Evolutionary conservation across 2,888 invertebrate genomes (phyloP).

Genomic region (Linnaemya vulpina): DNA sequence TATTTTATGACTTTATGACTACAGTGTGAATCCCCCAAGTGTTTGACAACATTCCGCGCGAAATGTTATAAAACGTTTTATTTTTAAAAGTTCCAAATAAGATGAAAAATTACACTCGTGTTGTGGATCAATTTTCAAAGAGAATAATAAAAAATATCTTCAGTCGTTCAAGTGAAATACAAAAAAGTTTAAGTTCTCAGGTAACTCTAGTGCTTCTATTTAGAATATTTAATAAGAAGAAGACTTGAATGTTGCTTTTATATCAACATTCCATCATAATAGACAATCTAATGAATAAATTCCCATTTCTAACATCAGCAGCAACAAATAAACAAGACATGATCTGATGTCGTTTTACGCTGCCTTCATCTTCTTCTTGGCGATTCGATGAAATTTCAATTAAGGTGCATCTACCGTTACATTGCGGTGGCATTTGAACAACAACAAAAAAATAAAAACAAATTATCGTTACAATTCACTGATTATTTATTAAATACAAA

Average conservation of each 20-base stretch:
- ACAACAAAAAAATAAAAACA: not conserved
- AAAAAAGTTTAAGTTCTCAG: too few relatives aligned
- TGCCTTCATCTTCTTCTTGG: conserved; percentile 38
- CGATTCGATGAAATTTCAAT: conserved; percentile 53
- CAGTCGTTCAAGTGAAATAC: too few relatives aligned
- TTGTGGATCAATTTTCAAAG: too few relatives aligned
- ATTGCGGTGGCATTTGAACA: conserved; percentile 50
- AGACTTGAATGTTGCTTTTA: not conserved
- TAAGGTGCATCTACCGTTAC: conserved; percentile 62
- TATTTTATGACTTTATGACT: too few relatives aligned
- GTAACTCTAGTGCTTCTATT: too few relatives aligned
- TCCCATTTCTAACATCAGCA: conserved; percentile 30
- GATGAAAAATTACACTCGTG: too few relatives aligned
- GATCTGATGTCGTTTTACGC: conserved; percentile 36
- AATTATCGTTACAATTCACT: conserved; percentile 52
- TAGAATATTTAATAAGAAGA: too few relatives aligned
- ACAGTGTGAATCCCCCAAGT: too few relatives aligned
- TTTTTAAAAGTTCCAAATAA: too few relatives aligned
- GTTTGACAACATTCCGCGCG: too few relatives aligned
- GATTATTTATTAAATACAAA: conserved; percentile 47
- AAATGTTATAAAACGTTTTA: too few relatives aligned
- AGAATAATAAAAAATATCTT: too few relatives aligned
- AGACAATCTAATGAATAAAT: not conserved
- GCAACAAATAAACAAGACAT: conserved; percentile 24
- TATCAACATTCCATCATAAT: not conserved